phyloP scores from a whole-genome alignment of 2,888 invertebrate species.

The Abrostola triplasia region DNA sequence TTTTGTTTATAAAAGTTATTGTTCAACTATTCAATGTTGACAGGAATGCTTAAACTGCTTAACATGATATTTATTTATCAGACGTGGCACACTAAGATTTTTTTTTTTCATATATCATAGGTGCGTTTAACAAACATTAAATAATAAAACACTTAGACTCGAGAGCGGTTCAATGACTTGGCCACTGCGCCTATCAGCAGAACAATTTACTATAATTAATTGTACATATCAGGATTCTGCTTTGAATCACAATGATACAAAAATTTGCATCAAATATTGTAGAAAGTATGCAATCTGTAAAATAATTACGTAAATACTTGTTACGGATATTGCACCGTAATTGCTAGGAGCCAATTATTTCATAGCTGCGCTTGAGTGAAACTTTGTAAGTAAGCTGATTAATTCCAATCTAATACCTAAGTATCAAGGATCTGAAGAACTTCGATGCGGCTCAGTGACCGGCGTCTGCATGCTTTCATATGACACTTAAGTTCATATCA shows the following conservation, averaged over 20 bases:
- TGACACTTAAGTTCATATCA: slow-evolving; percentile 40
- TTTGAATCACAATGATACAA: slow-evolving; percentile 7
- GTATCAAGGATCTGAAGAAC: slow-evolving; percentile 6
- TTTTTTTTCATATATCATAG: too few relatives aligned
- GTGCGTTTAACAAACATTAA: too few relatives aligned
- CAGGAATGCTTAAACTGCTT: too few relatives aligned
- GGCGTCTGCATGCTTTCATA: slow-evolving; percentile 25
- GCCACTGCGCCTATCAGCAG: not conserved
- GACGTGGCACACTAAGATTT: too few relatives aligned
- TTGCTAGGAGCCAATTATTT: slow-evolving; percentile 41
- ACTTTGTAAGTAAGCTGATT: slow-evolving; percentile 22
- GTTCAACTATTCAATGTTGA: not conserved
- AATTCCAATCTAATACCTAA: slow-evolving; percentile 15
- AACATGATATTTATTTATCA: too few relatives aligned
- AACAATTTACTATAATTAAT: too few relatives aligned
- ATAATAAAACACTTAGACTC: too few relatives aligned
- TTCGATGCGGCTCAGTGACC: slow-evolving; percentile 26
- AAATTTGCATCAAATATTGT: slow-evolving; percentile 10
- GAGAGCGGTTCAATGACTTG: too few relatives aligned
- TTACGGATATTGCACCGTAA: slow-evolving; percentile 54
- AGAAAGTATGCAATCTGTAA: slow-evolving; percentile 44
- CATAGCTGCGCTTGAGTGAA: slow-evolving; percentile 28
- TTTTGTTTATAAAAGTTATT: not conserved
- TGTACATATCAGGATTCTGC: not conserved
- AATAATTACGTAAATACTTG: slow-evolving; percentile 52